These are phyloP conservation scores for Magallana gigas DNA, from an alignment of 1,140 invertebrate genomes.

Conservation along the genomic window DNA sequence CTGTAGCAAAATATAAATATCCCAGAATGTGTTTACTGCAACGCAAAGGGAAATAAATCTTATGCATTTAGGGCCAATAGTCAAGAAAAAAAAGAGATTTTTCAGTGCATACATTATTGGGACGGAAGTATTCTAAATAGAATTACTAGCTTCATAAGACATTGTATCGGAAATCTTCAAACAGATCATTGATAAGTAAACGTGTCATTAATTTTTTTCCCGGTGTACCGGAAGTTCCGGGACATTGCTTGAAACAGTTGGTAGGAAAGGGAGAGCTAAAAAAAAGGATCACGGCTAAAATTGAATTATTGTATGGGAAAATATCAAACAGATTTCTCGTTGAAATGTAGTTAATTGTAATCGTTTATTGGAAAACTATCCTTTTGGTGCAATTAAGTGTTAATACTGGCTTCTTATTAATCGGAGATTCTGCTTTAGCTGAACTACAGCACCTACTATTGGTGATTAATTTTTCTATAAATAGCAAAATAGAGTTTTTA, in stretches of 20 bases:
- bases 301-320: constrained; percentile 5
- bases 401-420: not conserved
- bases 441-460: not conserved
- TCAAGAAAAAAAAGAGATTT: too few relatives aligned
- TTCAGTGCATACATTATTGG: too few relatives aligned
- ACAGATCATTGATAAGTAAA: too few relatives aligned
- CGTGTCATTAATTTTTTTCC: too few relatives aligned
- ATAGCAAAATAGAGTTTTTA: not conserved
- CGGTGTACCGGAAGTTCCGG: too few relatives aligned
- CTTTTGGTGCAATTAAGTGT: not conserved
- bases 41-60: too few relatives aligned
- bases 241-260: not conserved
- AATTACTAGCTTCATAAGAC: too few relatives aligned
- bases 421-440: not conserved
- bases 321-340: not conserved
- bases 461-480: not conserved
- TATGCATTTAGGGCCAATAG: too few relatives aligned
- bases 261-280: not conserved
- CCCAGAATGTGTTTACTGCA: too few relatives aligned
- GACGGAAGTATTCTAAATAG: too few relatives aligned
- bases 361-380: constrained; percentile 1
- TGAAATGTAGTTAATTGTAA: constrained; percentile 1
- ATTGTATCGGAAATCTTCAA: too few relatives aligned
- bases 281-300: not conserved
- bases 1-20: too few relatives aligned